phyloP scores from a whole-genome alignment of 2,888 invertebrate species.

The Stenolophus ochropezus region DNA sequence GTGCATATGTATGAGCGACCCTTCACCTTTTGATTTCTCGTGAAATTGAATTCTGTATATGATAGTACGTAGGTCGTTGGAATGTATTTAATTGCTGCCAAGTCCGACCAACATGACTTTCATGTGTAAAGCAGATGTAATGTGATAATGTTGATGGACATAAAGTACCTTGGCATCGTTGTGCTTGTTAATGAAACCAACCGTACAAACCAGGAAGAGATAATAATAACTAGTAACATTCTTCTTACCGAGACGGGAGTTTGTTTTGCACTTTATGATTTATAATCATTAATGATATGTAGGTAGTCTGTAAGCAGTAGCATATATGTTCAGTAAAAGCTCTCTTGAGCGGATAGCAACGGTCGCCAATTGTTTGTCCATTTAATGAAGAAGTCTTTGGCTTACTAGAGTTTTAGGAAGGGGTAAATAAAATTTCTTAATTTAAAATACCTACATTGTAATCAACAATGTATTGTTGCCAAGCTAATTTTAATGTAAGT shows the following conservation, averaged over 20 bases:
- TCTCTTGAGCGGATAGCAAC: too few species aligned
- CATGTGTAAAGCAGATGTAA: background rate
- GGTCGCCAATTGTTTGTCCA: too few species aligned
- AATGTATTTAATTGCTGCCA: background rate
- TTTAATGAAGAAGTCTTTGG: too few species aligned
- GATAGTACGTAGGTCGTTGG: background rate
- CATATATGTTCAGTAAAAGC: too few species aligned
- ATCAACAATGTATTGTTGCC: too few species aligned
- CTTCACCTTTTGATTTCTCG: background rate
- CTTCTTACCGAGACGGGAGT: background rate
- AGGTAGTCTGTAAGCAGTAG: too few species aligned
- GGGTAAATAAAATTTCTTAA: too few species aligned
- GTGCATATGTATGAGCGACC: background rate
- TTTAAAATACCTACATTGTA: too few species aligned
- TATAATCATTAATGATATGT: too few species aligned
- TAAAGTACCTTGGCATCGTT: background rate
- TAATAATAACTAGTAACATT: background rate
- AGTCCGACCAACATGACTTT: background rate
- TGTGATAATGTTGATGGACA: slow-evolving; percentile 4
- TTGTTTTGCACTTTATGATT: background rate
- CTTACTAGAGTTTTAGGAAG: too few species aligned
- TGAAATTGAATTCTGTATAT: background rate
- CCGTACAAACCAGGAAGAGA: background rate
- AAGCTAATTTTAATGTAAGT: too few species aligned
- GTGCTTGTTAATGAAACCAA: background rate